A percentile compares a stretch with the other conserved stretches of the same genome.
Conservation (phyloP, 2,888 invertebrate species). For the Ectemnius lituratus region DNA sequence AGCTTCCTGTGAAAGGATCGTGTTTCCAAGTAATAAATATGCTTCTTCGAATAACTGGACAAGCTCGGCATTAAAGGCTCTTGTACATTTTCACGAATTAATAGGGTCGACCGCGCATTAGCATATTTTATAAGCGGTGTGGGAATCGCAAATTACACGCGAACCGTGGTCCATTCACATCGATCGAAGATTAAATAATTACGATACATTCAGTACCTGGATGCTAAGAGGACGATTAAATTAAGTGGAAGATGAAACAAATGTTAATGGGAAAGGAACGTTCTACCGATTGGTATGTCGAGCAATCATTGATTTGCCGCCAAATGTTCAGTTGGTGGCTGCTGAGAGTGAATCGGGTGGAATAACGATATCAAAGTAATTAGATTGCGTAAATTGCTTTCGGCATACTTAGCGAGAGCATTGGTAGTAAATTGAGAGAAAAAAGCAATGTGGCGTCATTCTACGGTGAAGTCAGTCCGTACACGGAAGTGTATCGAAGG, state of each 20-base stretch:
- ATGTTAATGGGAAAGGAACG: background rate
- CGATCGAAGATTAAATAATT: background rate
- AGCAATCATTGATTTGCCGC: background rate
- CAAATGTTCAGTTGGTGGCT: no score
- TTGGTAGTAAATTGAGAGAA: no score
- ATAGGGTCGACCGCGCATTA: background rate
- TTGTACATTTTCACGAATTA: background rate
- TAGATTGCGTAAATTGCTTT: no score
- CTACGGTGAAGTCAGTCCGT: background rate
- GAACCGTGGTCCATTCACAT: background rate
- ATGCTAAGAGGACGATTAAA: background rate
- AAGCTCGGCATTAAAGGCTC: background rate
- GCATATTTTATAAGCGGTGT: constrained; percentile 1
- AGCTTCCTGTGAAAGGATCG: background rate
- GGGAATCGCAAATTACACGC: background rate
- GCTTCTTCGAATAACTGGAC: background rate
- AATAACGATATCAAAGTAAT: no score
- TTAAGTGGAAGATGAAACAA: background rate
- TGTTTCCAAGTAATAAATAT: background rate
- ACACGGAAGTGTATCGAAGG: background rate
- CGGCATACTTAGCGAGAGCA: background rate
- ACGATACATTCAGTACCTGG: background rate
- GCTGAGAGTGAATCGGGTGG: no score
- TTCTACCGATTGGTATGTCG: background rate
- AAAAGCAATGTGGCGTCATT: background rate